A percentile compares a stretch with the other conserved stretches of the same genome.
These are phyloP conservation scores for Drosophila demipolita DNA, from an alignment of 2,888 invertebrate species.

Conservation along the genomic window DNA sequence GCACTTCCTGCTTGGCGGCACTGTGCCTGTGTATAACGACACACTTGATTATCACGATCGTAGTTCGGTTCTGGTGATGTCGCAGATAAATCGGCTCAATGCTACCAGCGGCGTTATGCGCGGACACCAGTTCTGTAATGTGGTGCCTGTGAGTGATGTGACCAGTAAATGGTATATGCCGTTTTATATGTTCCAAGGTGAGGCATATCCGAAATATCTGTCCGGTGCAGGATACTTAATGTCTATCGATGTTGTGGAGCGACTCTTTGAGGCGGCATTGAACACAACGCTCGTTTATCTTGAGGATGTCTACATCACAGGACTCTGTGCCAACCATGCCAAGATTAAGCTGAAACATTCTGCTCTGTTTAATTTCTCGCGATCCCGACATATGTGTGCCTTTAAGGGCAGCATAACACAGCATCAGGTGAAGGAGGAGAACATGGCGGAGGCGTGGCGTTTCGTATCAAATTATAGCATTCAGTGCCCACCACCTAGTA, in stretches of 20 bases:
- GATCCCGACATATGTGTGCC: constrained; percentile 85
- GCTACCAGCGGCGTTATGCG: constrained; percentile 87
- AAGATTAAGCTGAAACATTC: constrained; percentile 88
- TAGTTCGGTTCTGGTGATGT: constrained; percentile 71
- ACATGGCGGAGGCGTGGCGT: constrained; percentile 85
- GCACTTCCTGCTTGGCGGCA: constrained; percentile 85
- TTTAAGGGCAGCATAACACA: constrained; percentile 86
- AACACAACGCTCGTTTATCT: constrained; percentile 90
- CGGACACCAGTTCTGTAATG: constrained; percentile 92
- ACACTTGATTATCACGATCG: constrained; percentile 82
- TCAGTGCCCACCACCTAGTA: constrained; percentile 82
- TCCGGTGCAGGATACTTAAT: constrained; percentile 93
- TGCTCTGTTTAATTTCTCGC: constrained; percentile 87
- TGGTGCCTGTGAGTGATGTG: constrained; percentile 90
- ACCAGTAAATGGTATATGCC: constrained; percentile 94
- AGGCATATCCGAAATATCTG: constrained; percentile 91
- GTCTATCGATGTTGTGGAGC: constrained; percentile 88
- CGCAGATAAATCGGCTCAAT: constrained; percentile 78
- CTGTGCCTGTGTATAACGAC: constrained; percentile 84
- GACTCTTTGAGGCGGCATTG: constrained; percentile 89
- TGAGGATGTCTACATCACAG: constrained; percentile 93
- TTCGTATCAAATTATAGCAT: constrained; percentile 82
- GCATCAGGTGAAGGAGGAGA: constrained; percentile 86
- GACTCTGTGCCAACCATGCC: constrained; percentile 88
- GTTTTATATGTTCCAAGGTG: constrained; percentile 90